These are phyloP conservation scores for Salmo trutta DNA, from an alignment of 2,797 vertebrate genomes.

Conservation along the genomic window DNA sequence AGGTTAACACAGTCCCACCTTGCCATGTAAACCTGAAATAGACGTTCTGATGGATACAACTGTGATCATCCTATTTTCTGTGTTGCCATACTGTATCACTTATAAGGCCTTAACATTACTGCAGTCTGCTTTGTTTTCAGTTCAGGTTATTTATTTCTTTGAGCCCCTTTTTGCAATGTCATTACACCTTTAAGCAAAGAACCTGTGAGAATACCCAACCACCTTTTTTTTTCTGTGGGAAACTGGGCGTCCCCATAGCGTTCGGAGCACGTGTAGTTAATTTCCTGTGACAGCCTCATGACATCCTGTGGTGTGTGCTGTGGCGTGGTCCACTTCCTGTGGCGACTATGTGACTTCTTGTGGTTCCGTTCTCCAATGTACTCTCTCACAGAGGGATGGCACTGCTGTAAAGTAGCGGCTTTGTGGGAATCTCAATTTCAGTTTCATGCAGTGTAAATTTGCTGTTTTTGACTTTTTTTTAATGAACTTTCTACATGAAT, in stretches of 20 bases:
- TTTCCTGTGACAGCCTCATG: constrained; percentile 45
- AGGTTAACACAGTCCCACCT: background rate
- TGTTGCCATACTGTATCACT: constrained; percentile 8
- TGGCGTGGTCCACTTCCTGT: constrained; percentile 1
- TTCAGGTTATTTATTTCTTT: background rate
- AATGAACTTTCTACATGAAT: constrained; percentile 69
- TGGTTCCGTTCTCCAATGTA: constrained; percentile 37
- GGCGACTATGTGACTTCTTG: constrained; percentile 26
- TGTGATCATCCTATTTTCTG: background rate
- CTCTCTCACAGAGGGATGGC: constrained; percentile 48
- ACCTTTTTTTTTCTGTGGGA: constrained; percentile 16
- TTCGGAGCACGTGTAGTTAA: constrained; percentile 31
- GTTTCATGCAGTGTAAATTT: constrained; percentile 70
- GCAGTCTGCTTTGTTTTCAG: background rate
- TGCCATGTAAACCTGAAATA: background rate
- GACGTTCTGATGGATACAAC: background rate
- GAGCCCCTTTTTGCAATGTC: background rate
- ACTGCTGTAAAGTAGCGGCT: constrained; percentile 39
- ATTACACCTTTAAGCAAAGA: constrained; percentile 9
- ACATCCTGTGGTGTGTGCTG: constrained; percentile 32
- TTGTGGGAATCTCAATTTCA: constrained; percentile 36
- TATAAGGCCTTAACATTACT: background rate
- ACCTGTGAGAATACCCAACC: constrained; percentile 33
- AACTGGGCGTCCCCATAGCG: background rate
- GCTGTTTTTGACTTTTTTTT: constrained; percentile 66